Evolutionary conservation across 2,888 invertebrate species (phyloP).

Genomic region (Epiblema foenella): DNA sequence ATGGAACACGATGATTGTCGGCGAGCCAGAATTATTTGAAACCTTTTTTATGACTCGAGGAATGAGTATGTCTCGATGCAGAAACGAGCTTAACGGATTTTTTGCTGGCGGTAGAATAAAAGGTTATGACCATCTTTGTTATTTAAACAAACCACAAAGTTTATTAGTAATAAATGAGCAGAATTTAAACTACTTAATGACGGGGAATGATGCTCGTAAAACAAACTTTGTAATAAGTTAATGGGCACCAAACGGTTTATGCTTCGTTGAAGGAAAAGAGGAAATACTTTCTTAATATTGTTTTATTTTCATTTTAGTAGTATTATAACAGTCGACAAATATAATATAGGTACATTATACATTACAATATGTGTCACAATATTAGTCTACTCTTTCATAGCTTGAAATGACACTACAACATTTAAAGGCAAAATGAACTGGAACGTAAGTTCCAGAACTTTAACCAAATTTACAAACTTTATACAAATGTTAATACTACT

Average conservation of each 20-base stretch:
- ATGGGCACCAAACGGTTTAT: slow-evolving; percentile 35
- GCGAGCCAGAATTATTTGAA: slow-evolving; percentile 76
- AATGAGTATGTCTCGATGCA: slow-evolving; percentile 64
- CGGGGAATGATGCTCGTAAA: slow-evolving; percentile 48
- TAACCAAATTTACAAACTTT: slow-evolving; percentile 47
- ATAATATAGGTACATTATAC: slow-evolving; percentile 45
- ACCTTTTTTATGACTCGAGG: slow-evolving; percentile 63
- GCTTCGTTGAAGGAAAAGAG: slow-evolving; percentile 49
- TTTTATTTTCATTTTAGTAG: slow-evolving; percentile 70
- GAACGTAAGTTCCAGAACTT: slow-evolving; percentile 24
- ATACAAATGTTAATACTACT: slow-evolving; percentile 64
- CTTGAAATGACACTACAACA: slow-evolving; percentile 30
- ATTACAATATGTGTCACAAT: slow-evolving; percentile 37
- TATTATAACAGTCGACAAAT: slow-evolving; percentile 73
- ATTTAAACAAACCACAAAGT: slow-evolving; percentile 64
- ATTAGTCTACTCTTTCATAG: slow-evolving; percentile 29
- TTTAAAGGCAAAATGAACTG: slow-evolving; percentile 37
- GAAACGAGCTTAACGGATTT: slow-evolving; percentile 74
- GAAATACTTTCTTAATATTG: slow-evolving; percentile 59
- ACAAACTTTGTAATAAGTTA: slow-evolving; percentile 51
- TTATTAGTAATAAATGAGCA: slow-evolving; percentile 53
- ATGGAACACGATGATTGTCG: slow-evolving; percentile 79
- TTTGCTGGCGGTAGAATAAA: slow-evolving; percentile 64
- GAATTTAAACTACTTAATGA: slow-evolving; percentile 54
- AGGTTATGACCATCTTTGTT: slow-evolving; percentile 55